A percentile compares a stretch with the other conserved stretches of the same genome.
phyloP scores from a whole-genome alignment of 2,888 invertebrate species.

The Gonocerus acuteangulatus region DNA sequence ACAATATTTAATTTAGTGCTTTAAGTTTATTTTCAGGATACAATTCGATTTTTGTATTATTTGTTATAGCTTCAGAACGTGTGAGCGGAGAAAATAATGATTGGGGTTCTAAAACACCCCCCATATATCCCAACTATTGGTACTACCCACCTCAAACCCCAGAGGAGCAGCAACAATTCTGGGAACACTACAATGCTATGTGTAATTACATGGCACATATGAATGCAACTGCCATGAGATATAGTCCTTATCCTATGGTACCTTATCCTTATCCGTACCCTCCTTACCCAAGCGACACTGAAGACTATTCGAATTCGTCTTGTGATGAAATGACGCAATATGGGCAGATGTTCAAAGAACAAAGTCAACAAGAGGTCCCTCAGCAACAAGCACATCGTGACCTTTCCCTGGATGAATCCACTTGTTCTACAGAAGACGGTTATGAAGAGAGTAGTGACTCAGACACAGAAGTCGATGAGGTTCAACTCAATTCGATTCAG shows the following conservation, averaged over 20 bases:
- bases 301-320: slow-evolving; percentile 43
- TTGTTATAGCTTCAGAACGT: slow-evolving; percentile 24
- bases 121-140: slow-evolving; percentile 40
- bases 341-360: slow-evolving; percentile 32
- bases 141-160: slow-evolving; percentile 38
- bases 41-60: slow-evolving; percentile 19
- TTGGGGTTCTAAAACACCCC: slow-evolving; percentile 34
- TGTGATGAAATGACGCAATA: slow-evolving; percentile 45
- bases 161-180: slow-evolving; percentile 39
- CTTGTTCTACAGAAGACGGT: background rate
- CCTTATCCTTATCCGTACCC: slow-evolving; percentile 41
- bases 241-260: slow-evolving; percentile 39
- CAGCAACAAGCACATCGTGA: background rate
- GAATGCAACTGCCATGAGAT: slow-evolving; percentile 39
- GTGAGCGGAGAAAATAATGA: slow-evolving; percentile 27
- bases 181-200: slow-evolving; percentile 40
- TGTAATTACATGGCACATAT: slow-evolving; percentile 40
- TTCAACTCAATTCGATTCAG: slow-evolving; percentile 42
- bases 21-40: slow-evolving; percentile 20
- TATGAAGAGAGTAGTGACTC: slow-evolving; percentile 33
- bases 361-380: slow-evolving; percentile 1
- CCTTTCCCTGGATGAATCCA: background rate
- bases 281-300: slow-evolving; percentile 39
- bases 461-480: slow-evolving; percentile 41
- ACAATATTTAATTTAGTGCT: too few species aligned